Evolutionary conservation across 2,888 invertebrate species (phyloP), one percentile per base, ranked within the genome.

Genomic region (Polyommatus iphigenia): DNA sequence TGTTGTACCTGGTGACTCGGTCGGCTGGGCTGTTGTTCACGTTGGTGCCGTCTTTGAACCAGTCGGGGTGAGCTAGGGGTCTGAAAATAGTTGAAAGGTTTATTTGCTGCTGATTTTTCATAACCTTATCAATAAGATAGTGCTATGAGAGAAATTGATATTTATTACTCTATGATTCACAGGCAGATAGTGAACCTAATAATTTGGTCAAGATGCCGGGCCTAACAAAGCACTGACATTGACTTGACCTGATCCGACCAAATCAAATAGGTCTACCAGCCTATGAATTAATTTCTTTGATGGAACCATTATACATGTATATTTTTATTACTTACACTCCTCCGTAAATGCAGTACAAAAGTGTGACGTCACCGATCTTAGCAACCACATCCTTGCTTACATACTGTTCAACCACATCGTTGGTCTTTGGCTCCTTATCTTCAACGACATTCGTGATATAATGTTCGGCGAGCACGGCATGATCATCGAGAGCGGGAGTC

Each of bases 281-380:
- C 41, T 41, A 8, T 8, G 41, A 8, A 41, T 8, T 1, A 41
- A 41, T 41, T 41, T 8, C 41, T 36, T 6, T 36, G 7, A 36
- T 36, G 36, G 7, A 4, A 36, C 36, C 36, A 36, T 36, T 36
- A 6, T 6, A 0, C 6, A 36, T 6, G 3, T 32, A 32, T 32
- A n/a, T 32, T 32, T 54, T 54, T 67, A 77, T 24, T 46, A 90
- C 91, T 90, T 77, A 93, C 93, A 87, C 89, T 80, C 93, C 91
- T 72, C 91, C 91, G 77, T 89, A 92, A 62, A 93, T 90, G 81
- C 93, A 93, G 85, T 90, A 92, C 18, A 93, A 84, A 83, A 85
- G 87, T 0, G 88, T 88, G 0, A 84, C 82, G 5, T 88, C 85
- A 0, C 90, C 91, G 32, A 85, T 87, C 57, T 85, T 86, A 0